phyloP scores from a whole-genome alignment of 2,888 invertebrate species.

The Ennomos quercinarius region DNA sequence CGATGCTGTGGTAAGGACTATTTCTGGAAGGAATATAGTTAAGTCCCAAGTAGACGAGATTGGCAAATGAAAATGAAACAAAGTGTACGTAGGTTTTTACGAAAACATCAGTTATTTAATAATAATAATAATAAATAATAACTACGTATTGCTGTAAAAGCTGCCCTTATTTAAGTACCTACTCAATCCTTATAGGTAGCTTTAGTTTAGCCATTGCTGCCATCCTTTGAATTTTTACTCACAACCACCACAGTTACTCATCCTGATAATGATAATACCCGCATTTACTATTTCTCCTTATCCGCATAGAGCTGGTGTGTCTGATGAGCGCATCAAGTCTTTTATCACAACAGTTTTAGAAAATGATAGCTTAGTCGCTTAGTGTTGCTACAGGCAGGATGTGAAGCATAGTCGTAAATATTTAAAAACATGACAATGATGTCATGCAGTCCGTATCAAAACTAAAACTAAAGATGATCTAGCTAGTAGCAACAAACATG shows the following conservation, averaged over 20 bases:
- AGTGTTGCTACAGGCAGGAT: constrained; percentile 16
- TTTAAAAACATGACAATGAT: constrained; percentile 17
- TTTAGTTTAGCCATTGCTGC: not conserved
- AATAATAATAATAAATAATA: too few relatives aligned
- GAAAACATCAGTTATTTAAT: too few relatives aligned
- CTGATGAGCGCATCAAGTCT: not conserved
- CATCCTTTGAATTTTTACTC: too few relatives aligned
- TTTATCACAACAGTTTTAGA: not conserved
- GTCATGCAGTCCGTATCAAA: constrained; percentile 10
- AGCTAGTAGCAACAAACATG: not conserved
- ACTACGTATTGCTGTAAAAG: too few relatives aligned
- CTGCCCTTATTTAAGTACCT: too few relatives aligned
- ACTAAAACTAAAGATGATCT: not conserved
- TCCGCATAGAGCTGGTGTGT: too few relatives aligned
- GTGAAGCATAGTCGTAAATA: constrained; percentile 6
- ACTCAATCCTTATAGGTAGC: not conserved
- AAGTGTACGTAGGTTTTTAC: too few relatives aligned
- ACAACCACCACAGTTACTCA: too few relatives aligned
- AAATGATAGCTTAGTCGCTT: not conserved
- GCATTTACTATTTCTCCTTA: too few relatives aligned
- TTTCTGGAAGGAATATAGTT: constrained; percentile 55
- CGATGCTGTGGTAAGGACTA: constrained; percentile 44
- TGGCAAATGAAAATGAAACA: not conserved
- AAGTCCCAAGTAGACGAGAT: constrained; percentile 46
- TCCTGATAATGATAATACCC: too few relatives aligned